Evolutionary conservation across 2,797 vertebrate genomes (phyloP).

Genomic region (Leptoclinus maculatus): DNA sequence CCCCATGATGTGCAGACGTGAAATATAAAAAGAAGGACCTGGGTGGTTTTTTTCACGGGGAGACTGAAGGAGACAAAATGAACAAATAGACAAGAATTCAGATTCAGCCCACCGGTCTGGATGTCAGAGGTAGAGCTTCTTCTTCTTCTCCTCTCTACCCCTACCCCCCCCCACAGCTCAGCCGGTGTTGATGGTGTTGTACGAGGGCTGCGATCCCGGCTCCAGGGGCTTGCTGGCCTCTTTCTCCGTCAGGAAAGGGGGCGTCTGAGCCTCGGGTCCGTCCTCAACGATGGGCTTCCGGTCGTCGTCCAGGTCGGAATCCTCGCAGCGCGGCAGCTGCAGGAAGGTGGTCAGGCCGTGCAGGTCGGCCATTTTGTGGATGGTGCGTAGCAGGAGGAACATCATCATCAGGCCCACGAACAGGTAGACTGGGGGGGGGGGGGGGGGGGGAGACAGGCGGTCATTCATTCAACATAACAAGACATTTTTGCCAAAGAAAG

Average conservation of each 20-base stretch:
- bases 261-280: not conserved
- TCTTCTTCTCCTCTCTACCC: not conserved
- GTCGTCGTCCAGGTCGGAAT: slow-evolving; percentile 74
- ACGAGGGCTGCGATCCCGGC: slow-evolving; percentile 71
- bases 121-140: slow-evolving; percentile 20
- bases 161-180: slow-evolving; percentile 31
- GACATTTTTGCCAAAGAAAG: not conserved
- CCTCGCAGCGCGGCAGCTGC: slow-evolving; percentile 83
- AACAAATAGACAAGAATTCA: slow-evolving; percentile 18
- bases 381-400: slow-evolving; percentile 89
- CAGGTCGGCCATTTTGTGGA: slow-evolving; percentile 87
- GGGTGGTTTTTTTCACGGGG: not conserved
- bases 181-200: slow-evolving; percentile 81
- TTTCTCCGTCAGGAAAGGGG: slow-evolving; percentile 5
- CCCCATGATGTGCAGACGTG: not conserved
- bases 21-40: not conserved
- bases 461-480: not conserved
- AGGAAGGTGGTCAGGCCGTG: slow-evolving; percentile 85
- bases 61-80: not conserved
- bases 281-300: slow-evolving; percentile 72
- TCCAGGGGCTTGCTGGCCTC: slow-evolving; percentile 67
- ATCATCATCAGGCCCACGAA: slow-evolving; percentile 88
- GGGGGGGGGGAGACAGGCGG: not conserved
- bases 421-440: slow-evolving; percentile 80
- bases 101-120: slow-evolving; percentile 34